These are phyloP conservation scores for Parochlus steinenii DNA, from an alignment of 2,888 invertebrate genomes.

Conservation along the genomic window DNA sequence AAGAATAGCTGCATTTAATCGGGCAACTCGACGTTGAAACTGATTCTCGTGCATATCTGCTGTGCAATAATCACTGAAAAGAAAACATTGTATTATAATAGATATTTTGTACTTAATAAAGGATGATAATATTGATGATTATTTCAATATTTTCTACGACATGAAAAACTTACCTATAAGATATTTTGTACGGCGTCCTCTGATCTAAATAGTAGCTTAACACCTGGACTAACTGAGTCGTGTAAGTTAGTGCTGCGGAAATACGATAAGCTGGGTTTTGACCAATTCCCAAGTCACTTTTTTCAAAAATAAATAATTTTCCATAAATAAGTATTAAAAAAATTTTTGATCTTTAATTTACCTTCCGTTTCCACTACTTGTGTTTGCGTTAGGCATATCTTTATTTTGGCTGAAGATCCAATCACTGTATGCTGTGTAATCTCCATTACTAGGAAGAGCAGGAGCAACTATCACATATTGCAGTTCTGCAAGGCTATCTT, in stretches of 20 bases:
- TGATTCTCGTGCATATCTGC: slow-evolving; percentile 52
- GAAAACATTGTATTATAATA: slow-evolving; percentile 23
- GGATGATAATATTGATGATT: slow-evolving; percentile 6
- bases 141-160: slow-evolving; percentile 12
- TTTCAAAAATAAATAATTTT: too few relatives aligned
- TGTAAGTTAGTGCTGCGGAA: slow-evolving; percentile 67
- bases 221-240: slow-evolving; percentile 67
- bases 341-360: too few relatives aligned
- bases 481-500: slow-evolving; percentile 47
- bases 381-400: slow-evolving; percentile 23
- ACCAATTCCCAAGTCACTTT: slow-evolving; percentile 27
- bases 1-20: slow-evolving; percentile 63
- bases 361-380: slow-evolving; percentile 9
- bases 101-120: not conserved
- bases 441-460: slow-evolving; percentile 65
- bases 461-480: slow-evolving; percentile 71
- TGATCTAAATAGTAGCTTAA: slow-evolving; percentile 71
- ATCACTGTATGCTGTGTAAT: slow-evolving; percentile 59
- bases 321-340: too few relatives aligned
- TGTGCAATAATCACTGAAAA: slow-evolving; percentile 61
- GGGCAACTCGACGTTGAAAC: slow-evolving; percentile 56
- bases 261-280: slow-evolving; percentile 55
- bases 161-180: slow-evolving; percentile 50
- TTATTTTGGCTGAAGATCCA: slow-evolving; percentile 43
- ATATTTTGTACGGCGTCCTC: slow-evolving; percentile 56